Conservation (phyloP, 2,888 invertebrate species). For the Lasius fuliginosus region DNA sequence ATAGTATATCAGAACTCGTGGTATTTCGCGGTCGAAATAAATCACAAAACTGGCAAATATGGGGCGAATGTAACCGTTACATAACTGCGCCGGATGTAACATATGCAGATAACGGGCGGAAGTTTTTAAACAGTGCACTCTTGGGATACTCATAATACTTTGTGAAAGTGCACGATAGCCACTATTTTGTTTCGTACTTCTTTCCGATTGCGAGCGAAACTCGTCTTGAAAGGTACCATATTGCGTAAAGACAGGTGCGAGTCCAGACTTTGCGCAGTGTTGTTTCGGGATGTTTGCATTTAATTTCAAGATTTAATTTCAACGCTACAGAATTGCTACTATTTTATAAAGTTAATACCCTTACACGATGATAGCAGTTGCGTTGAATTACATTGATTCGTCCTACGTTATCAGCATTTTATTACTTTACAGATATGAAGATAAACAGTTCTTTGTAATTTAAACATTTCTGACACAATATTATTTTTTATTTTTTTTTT, state of each 20-base stretch:
- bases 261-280: slow-evolving; percentile 33
- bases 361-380: not conserved
- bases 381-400: not conserved
- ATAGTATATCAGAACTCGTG: not conserved
- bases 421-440: not conserved
- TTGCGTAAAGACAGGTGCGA: slow-evolving; percentile 26
- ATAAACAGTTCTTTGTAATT: not conserved
- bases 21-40: slow-evolving; percentile 11
- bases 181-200: slow-evolving; percentile 42
- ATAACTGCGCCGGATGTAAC: slow-evolving; percentile 19
- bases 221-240: slow-evolving; percentile 12
- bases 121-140: slow-evolving; percentile 41
- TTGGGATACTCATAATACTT: slow-evolving; percentile 30
- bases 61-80: slow-evolving; percentile 19
- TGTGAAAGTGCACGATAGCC: slow-evolving; percentile 31
- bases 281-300: slow-evolving; percentile 37
- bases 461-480: not conserved
- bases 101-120: slow-evolving; percentile 39
- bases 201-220: slow-evolving; percentile 43
- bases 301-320: slow-evolving; percentile 40
- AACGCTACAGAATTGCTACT: slow-evolving; percentile 16
- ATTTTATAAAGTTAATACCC: slow-evolving; percentile 23
- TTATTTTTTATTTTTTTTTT: not conserved
- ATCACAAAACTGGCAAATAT: slow-evolving; percentile 25
- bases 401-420: not conserved